phyloP scores from a whole-genome alignment of 2,797 vertebrate genomes.

The Pangasius mekongensis region DNA sequence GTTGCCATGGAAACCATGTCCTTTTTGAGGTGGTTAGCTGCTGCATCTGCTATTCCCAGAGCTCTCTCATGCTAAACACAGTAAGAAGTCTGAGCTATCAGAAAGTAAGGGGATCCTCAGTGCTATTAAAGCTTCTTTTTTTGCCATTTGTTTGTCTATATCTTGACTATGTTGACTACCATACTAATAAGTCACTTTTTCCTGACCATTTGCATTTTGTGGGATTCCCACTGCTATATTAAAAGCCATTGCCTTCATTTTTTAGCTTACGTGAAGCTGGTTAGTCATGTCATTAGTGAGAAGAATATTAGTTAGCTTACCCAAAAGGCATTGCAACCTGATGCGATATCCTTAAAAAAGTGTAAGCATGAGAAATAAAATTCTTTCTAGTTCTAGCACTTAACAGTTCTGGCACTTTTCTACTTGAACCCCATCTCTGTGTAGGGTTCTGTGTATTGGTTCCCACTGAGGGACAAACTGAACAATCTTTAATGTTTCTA shows the following conservation, averaged over 20 bases:
- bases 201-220: neutral
- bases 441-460: neutral
- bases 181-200: neutral
- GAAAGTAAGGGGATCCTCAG: neutral
- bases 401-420: neutral
- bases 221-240: neutral
- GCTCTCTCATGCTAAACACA: neutral
- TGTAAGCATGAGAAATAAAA: neutral
- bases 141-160: neutral
- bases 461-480: neutral
- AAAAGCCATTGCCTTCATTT: neutral
- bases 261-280: neutral
- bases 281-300: neutral
- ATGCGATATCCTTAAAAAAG: neutral
- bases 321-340: too few species aligned
- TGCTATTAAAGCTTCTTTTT: neutral
- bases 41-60: conserved; percentile 2
- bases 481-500: neutral
- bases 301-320: neutral
- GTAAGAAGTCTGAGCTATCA: neutral
- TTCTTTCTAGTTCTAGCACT: neutral
- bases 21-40: conserved; percentile 25
- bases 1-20: conserved; percentile 69
- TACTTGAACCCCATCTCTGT: neutral
- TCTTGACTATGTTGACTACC: neutral